Percentiles rank a stretch among this genome's conserved stretches.
These are phyloP conservation scores for Calliopsis andreniformis DNA, from an alignment of 1,140 invertebrate species.

Conservation along the genomic window DNA sequence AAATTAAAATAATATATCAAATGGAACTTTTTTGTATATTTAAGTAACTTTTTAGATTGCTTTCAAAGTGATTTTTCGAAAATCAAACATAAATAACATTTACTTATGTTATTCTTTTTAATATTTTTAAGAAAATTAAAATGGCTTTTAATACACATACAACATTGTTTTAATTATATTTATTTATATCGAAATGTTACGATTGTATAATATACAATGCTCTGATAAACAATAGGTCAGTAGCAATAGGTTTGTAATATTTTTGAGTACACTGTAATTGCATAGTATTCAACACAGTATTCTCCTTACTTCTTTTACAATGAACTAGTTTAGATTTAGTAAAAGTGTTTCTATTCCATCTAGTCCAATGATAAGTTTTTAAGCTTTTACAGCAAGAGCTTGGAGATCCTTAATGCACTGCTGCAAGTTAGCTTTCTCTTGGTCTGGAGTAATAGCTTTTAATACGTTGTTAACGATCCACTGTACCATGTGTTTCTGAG, in stretches of 20 bases:
- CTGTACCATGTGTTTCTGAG: slow-evolving; percentile 96
- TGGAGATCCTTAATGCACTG: slow-evolving; percentile 95
- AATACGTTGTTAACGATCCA: slow-evolving; percentile 94
- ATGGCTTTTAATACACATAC: neutral
- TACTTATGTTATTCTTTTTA: neutral
- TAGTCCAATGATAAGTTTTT: slow-evolving; percentile 58
- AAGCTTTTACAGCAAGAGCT: slow-evolving; percentile 84
- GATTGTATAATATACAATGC: slow-evolving; percentile 14
- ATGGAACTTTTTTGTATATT: too few relatives aligned
- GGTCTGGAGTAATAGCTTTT: slow-evolving; percentile 94
- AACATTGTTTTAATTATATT: slow-evolving; percentile 8
- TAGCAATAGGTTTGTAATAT: neutral
- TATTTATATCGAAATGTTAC: slow-evolving; percentile 19
- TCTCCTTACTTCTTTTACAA: slow-evolving; percentile 22
- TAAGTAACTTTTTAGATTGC: too few relatives aligned
- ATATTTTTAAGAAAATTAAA: slow-evolving; percentile 1
- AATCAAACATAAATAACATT: too few relatives aligned
- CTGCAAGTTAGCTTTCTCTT: slow-evolving; percentile 94
- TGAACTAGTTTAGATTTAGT: slow-evolving; percentile 3
- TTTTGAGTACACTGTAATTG: neutral
- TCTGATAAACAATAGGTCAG: neutral
- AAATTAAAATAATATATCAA: too few relatives aligned
- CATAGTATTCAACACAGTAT: neutral
- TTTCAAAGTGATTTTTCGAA: too few relatives aligned
- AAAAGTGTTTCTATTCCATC: slow-evolving; percentile 42